A percentile compares a stretch with the other conserved stretches of the same genome.
These are phyloP conservation scores for Prolemur simus DNA, from an alignment of 2,113 vertebrate genomes.

Conservation along the genomic window DNA sequence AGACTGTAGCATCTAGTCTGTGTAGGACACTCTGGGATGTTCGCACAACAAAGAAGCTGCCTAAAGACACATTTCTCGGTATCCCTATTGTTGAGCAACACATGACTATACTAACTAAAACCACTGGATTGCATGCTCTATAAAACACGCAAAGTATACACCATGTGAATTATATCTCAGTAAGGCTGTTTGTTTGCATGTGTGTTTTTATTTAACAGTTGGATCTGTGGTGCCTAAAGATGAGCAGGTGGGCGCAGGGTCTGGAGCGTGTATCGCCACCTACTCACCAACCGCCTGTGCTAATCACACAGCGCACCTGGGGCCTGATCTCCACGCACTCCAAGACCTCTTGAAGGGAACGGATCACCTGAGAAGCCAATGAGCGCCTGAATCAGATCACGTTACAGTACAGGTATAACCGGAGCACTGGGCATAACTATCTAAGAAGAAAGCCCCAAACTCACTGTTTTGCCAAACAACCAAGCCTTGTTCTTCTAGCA, in stretches of 20 bases:
- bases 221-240: background rate
- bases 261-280: background rate
- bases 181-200: background rate
- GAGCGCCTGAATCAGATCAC: background rate
- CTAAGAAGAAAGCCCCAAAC: background rate
- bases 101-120: background rate
- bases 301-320: background rate
- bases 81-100: background rate
- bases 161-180: background rate
- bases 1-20: background rate
- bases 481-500: too few relatives aligned
- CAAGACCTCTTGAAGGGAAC: background rate
- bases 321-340: background rate
- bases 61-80: background rate
- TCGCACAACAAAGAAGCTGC: background rate
- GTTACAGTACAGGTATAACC: background rate
- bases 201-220: background rate
- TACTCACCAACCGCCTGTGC: background rate
- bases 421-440: rapidly evolving
- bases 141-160: background rate
- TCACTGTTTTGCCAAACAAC: background rate
- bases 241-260: background rate
- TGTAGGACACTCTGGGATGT: rapidly evolving
- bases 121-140: background rate
- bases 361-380: background rate